Conservation (phyloP, 2,113 vertebrate species). For the Chlorodrepanis virens region DNA sequence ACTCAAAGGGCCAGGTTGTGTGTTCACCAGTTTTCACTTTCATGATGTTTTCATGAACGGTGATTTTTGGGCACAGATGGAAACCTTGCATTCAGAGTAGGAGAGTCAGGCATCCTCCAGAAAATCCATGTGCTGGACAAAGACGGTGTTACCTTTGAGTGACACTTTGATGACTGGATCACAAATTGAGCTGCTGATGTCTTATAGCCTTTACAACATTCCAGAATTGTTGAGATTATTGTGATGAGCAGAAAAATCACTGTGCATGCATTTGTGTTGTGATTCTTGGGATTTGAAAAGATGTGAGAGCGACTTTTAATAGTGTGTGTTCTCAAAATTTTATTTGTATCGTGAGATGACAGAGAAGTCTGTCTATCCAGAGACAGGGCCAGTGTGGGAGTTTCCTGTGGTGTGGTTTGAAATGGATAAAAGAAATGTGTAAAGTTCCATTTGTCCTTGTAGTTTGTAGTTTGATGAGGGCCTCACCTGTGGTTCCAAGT, state of each 20-base stretch:
- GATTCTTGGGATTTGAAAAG: background rate
- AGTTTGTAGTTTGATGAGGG: too few species aligned
- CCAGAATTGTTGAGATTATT: too few species aligned
- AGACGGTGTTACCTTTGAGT: too few species aligned
- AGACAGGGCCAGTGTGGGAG: too few species aligned
- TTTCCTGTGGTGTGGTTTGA: background rate
- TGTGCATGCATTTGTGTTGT: accelerated
- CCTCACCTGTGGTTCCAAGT: too few species aligned
- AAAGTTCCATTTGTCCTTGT: too few species aligned
- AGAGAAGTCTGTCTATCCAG: background rate
- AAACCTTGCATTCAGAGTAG: background rate
- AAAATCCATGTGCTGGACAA: background rate
- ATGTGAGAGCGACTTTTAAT: background rate
- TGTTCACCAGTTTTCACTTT: background rate
- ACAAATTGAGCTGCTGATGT: too few species aligned
- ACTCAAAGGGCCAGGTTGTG: background rate
- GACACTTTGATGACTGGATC: background rate
- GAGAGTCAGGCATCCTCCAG: background rate
- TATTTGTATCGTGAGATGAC: background rate
- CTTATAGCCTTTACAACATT: too few species aligned
- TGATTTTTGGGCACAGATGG: background rate
- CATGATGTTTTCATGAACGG: background rate
- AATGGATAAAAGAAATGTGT: background rate
- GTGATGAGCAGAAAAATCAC: too few species aligned
- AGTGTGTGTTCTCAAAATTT: too few species aligned